Percentiles rank a stretch among this genome's conserved stretches.
These are phyloP conservation scores for Eupithecia dodoneata DNA, from an alignment of 2,888 invertebrate genomes.

Conservation along the genomic window DNA sequence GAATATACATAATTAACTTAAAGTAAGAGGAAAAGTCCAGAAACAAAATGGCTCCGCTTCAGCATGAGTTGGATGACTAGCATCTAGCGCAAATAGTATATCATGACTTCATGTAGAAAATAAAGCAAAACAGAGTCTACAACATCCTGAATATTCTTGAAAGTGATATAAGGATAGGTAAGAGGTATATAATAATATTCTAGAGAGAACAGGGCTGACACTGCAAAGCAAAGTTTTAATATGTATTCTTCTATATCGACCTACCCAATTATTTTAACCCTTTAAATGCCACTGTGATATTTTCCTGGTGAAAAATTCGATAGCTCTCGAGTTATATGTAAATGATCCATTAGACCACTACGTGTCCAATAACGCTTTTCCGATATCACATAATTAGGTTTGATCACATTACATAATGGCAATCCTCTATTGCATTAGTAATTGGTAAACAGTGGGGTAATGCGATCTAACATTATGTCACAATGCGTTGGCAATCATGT, in stretches of 20 bases:
- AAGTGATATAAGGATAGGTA: too few species aligned
- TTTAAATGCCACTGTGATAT: neutral
- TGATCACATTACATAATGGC: constrained; percentile 4
- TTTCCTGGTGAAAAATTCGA: neutral
- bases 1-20: too few species aligned
- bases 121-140: too few species aligned
- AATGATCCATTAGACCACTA: neutral
- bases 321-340: neutral
- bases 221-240: neutral
- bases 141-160: too few species aligned
- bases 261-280: neutral
- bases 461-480: neutral
- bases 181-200: neutral
- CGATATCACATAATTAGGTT: constrained; percentile 9
- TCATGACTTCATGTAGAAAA: too few species aligned
- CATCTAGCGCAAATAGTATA: too few species aligned
- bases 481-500: neutral
- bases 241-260: neutral
- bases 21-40: too few species aligned
- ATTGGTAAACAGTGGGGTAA: constrained; percentile 4
- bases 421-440: constrained; percentile 13
- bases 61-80: too few species aligned
- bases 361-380: constrained; percentile 1
- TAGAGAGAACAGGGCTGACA: neutral
- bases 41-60: too few species aligned